These are phyloP conservation scores for Himalopsyche tibetana DNA, from an alignment of 2,888 invertebrate species.

Conservation along the genomic window DNA sequence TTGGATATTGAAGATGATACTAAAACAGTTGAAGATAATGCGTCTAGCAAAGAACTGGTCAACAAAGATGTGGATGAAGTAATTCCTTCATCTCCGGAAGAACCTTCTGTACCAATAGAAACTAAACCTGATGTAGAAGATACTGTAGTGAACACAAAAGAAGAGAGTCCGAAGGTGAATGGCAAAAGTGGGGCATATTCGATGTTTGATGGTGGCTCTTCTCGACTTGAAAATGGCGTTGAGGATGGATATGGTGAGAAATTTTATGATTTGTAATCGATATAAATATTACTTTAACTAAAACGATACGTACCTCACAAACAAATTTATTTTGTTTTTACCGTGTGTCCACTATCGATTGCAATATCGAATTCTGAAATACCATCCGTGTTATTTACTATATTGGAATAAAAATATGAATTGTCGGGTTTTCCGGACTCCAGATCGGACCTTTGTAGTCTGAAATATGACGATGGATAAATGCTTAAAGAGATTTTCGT, in stretches of 20 bases:
- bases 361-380: no score
- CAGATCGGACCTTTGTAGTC: no score
- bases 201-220: constrained; percentile 66
- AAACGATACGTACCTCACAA: no score
- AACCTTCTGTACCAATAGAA: constrained; percentile 58
- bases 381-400: no score
- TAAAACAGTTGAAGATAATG: background rate
- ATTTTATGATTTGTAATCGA: background rate
- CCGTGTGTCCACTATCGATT: no score
- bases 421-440: no score
- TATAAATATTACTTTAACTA: no score
- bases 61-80: background rate
- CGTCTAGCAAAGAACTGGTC: background rate
- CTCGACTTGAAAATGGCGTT: constrained; percentile 7
- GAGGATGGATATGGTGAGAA: constrained; percentile 52
- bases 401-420: no score
- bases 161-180: constrained; percentile 68
- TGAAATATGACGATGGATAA: no score
- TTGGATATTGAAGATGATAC: background rate
- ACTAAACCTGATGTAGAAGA: constrained; percentile 14
- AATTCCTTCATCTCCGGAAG: background rate
- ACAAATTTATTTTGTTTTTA: no score
- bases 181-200: constrained; percentile 74
- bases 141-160: constrained; percentile 66
- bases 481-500: no score